phyloP scores from a whole-genome alignment of 2,113 vertebrate species.

The Rynchops niger region DNA sequence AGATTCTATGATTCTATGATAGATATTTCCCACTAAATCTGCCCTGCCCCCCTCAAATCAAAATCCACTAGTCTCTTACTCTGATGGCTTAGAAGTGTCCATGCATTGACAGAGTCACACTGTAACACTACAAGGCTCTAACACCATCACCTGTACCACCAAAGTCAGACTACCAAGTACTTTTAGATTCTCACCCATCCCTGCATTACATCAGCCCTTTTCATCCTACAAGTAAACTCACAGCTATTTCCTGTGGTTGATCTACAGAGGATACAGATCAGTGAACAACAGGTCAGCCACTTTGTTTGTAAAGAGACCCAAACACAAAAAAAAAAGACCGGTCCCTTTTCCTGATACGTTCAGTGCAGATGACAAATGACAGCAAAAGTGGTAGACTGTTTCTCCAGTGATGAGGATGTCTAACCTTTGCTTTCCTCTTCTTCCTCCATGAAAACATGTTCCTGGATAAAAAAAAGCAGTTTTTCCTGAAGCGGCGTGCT shows the following conservation, averaged over 20 bases:
- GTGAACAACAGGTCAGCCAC: not conserved
- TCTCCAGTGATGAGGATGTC: not conserved
- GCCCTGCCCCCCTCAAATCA: not conserved
- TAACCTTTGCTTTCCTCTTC: conserved; percentile 76
- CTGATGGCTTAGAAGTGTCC: not conserved
- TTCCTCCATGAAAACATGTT: conserved; percentile 74
- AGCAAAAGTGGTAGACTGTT: not conserved
- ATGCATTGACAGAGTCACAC: not conserved
- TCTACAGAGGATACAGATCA: not conserved
- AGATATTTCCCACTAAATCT: not conserved
- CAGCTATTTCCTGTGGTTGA: not conserved
- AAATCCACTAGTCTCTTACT: not conserved
- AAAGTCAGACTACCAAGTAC: not conserved
- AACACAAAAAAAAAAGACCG: not conserved
- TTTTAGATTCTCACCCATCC: not conserved
- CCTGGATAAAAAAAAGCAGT: conserved; percentile 79
- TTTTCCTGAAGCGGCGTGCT: conserved; percentile 82
- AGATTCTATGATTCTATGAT: too few species aligned
- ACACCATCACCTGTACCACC: not conserved
- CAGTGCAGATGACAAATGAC: not conserved
- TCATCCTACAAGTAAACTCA: not conserved
- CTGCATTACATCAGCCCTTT: not conserved
- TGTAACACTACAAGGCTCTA: not conserved
- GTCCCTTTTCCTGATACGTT: not conserved
- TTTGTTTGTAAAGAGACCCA: not conserved